Evolutionary conservation across 2,888 invertebrate species (phyloP), one percentile per base, ranked within the genome.

Genomic region (Pristionchus fissidentatus): DNA sequence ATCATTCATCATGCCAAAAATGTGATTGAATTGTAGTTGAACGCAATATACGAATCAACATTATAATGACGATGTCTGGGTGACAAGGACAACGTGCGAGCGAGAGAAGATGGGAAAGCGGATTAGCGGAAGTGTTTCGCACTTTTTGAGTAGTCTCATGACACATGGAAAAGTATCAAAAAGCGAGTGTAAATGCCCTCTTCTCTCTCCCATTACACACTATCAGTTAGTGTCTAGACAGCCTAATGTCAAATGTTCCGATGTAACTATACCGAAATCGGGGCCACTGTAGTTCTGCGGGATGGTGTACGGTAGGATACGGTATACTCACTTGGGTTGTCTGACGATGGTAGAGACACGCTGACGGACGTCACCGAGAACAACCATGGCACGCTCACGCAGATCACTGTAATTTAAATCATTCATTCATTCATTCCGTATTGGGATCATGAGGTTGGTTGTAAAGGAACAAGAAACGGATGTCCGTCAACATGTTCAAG

Each of bases 361-460:
- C 35, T 41, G 38, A 3, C 19, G 38, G 79, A 79, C 26, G 57
- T 79, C 79, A 7, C 79, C 79, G 19, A 57, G 55, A 0, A 38
- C 38, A 7, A 35, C 26, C n/a, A 79, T 55, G 8, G 57, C 57
- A 8, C 55, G 55, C 55, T 79, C 79, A 3, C 79, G 55, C 10
- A 79, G 55, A 8, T 79, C 79, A n/a, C 79, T 79, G 79, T 1
- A 57, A 79, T 26, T 57, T 15, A n/a, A n/a, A n/a, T n/a, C n/a
- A n/a, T n/a, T n/a, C n/a, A n/a, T n/a, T n/a, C n/a, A n/a, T n/a
- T n/a, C n/a, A n/a, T n/a, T n/a, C n/a, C n/a, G n/a, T n/a, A n/a
- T n/a, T n/a, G n/a, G n/a, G n/a, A n/a, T n/a, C n/a, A n/a, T n/a
- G n/a, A n/a, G n/a, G n/a, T n/a, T n/a, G n/a, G n/a, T n/a, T n/a